Conservation (phyloP, 2,797 vertebrate genomes). For the Enoplosus armatus region DNA sequence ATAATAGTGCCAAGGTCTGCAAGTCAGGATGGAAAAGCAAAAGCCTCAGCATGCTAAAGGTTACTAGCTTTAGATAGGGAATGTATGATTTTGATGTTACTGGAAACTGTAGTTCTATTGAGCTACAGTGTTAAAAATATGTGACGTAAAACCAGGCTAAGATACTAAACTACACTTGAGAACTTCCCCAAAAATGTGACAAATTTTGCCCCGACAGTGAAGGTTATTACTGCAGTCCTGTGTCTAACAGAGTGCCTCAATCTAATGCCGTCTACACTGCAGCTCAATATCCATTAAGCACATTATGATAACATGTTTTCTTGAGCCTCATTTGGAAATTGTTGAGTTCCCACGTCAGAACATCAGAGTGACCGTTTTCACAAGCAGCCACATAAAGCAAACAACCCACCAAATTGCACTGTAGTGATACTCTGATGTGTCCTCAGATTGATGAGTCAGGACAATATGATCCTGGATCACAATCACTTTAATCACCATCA, state of each 20-base stretch:
- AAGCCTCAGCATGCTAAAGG: too few relatives aligned
- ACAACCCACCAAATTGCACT: not conserved
- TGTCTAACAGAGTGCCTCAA: not conserved
- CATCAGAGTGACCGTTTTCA: not conserved
- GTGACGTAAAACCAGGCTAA: not conserved
- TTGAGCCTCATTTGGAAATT: too few relatives aligned
- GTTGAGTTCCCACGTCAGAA: not conserved
- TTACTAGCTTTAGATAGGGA: not conserved
- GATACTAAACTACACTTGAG: not conserved
- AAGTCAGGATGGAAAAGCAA: not conserved
- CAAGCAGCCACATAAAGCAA: not conserved
- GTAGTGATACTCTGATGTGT: not conserved
- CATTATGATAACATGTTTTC: not conserved
- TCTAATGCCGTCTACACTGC: not conserved
- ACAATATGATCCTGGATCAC: not conserved
- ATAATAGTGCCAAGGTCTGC: not conserved
- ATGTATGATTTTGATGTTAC: too few relatives aligned
- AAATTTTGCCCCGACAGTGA: not conserved
- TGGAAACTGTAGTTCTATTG: not conserved
- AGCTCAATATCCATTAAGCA: not conserved
- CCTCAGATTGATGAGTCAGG: conserved; percentile 6
- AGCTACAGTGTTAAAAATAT: not conserved
- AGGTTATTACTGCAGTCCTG: not conserved
- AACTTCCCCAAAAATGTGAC: too few relatives aligned
- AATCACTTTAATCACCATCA: not conserved